These are phyloP conservation scores for Brachionus koreanus DNA, from an alignment of 1,140 invertebrate genomes.

Conservation along the genomic window DNA sequence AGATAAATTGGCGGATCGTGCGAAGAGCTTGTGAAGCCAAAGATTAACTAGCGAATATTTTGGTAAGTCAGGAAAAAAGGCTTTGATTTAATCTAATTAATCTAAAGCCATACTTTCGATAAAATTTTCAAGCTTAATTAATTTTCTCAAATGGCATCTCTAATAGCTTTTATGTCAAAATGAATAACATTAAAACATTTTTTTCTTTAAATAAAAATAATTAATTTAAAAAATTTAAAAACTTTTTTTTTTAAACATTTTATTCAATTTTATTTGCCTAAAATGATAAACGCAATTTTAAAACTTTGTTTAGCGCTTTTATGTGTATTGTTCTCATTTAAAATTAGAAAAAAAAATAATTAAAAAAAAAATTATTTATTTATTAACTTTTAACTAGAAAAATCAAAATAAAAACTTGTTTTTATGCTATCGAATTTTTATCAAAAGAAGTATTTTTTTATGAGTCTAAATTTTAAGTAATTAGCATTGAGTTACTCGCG, in stretches of 20 bases:
- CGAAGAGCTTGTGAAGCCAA: neutral
- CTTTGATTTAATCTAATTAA: neutral
- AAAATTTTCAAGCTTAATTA: too few species aligned
- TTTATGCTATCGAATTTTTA: neutral
- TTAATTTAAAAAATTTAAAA: too few species aligned
- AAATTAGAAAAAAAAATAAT: neutral
- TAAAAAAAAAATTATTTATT: neutral
- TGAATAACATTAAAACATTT: too few species aligned
- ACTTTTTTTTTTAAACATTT: too few species aligned
- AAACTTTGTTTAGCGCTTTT: neutral
- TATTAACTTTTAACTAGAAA: neutral
- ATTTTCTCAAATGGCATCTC: too few species aligned
- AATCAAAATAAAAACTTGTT: neutral
- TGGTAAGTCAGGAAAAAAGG: neutral
- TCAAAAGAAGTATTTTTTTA: too few species aligned
- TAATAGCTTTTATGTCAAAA: too few species aligned
- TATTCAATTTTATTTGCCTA: neutral
- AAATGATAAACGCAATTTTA: neutral
- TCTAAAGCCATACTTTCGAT: neutral
- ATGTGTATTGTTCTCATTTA: neutral
- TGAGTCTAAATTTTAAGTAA: neutral
- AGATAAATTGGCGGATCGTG: neutral
- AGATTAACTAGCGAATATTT: neutral
- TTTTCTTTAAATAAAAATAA: too few species aligned
- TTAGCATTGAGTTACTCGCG: constrained; percentile 37